Conservation (phyloP, 2,113 vertebrate genomes). For the Delphinapterus leucas region DNA sequence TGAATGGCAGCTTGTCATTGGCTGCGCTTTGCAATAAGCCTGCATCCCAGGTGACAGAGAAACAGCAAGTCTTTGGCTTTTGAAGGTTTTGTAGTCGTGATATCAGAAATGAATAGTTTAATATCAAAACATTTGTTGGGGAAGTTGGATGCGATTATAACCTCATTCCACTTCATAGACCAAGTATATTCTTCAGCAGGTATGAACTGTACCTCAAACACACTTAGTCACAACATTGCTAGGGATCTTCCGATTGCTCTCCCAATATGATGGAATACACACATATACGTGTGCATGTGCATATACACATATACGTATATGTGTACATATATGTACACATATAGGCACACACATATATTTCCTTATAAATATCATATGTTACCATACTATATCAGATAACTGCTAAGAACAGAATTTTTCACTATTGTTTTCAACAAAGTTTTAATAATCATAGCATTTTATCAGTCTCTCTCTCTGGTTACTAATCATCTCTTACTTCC, state of each 20-base stretch:
- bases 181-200: neutral
- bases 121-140: neutral
- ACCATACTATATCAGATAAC: neutral
- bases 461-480: neutral
- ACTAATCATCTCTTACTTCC: neutral
- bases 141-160: neutral
- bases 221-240: too few species aligned
- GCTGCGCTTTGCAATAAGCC: neutral
- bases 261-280: neutral
- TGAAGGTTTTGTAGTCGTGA: neutral
- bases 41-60: neutral
- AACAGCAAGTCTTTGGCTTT: neutral
- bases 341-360: neutral
- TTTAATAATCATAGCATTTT: neutral
- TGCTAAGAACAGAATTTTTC: neutral
- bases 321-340: too few species aligned
- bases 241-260: neutral
- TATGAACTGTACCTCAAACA: neutral
- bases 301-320: accelerated
- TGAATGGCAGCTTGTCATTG: neutral
- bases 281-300: too few species aligned
- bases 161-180: neutral
- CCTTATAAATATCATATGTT: neutral
- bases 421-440: neutral
- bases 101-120: neutral